These are phyloP conservation scores for Xanthorhoe spadicearia DNA, from an alignment of 2,888 invertebrate species.

Conservation along the genomic window DNA sequence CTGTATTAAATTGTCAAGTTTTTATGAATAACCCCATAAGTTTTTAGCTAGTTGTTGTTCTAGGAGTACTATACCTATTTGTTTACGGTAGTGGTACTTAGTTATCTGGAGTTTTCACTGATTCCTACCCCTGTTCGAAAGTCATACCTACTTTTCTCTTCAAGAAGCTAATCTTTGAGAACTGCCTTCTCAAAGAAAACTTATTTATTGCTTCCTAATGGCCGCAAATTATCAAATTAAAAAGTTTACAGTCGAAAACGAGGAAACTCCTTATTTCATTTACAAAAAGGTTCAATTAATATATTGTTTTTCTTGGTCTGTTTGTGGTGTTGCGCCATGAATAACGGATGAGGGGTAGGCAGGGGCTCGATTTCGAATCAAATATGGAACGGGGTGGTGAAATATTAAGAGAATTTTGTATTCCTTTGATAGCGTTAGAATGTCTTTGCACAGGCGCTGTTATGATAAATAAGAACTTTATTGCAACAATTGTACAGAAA, in stretches of 20 bases:
- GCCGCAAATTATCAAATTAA: neutral
- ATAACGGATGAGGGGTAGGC: conserved; percentile 31
- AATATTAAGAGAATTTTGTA: conserved; percentile 9
- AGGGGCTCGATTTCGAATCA: conserved; percentile 19
- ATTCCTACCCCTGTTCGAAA: no score
- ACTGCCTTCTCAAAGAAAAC: neutral
- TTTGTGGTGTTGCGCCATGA: conserved; percentile 31
- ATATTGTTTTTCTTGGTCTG: conserved; percentile 34
- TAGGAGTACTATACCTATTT: no score
- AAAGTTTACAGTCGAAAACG: neutral
- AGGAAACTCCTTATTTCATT: conserved; percentile 2
- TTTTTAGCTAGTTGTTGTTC: no score
- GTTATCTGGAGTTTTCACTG: no score
- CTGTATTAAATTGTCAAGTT: no score
- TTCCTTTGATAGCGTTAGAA: conserved; percentile 12
- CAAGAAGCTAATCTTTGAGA: no score
- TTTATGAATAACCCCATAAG: no score
- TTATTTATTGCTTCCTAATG: neutral
- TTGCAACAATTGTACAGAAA: no score
- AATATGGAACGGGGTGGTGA: conserved; percentile 16
- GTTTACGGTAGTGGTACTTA: no score
- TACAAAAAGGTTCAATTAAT: conserved; percentile 35
- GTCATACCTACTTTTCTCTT: no score
- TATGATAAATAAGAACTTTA: no score
- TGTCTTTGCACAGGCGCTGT: neutral